A percentile compares a stretch with the other conserved stretches of the same genome.
These are phyloP conservation scores for Leucophenga maculata DNA, from an alignment of 2,888 invertebrate species.

Conservation along the genomic window DNA sequence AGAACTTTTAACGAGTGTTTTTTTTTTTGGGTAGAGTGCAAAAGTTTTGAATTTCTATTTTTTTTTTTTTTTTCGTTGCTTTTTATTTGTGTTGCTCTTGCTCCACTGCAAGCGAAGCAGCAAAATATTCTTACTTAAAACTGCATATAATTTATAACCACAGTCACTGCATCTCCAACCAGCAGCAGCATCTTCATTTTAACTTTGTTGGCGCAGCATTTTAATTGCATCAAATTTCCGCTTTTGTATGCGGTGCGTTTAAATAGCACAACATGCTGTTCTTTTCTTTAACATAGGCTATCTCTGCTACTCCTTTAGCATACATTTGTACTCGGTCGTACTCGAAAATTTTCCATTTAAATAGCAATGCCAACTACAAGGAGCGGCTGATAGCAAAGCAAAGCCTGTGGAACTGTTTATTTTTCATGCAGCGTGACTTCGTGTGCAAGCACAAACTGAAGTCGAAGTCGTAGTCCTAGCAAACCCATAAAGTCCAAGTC, in stretches of 20 bases:
- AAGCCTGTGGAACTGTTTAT: slow-evolving; percentile 15
- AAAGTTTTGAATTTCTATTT: no score
- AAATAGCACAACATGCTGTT: slow-evolving; percentile 24
- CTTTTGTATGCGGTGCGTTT: slow-evolving; percentile 4
- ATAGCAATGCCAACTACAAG: slow-evolving; percentile 46
- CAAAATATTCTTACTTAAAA: no score
- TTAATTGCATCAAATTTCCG: slow-evolving; percentile 22
- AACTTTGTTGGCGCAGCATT: slow-evolving; percentile 3
- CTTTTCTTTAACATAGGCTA: slow-evolving; percentile 26
- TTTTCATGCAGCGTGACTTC: slow-evolving; percentile 4
- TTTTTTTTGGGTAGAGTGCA: no score
- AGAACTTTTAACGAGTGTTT: no score
- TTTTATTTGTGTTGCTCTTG: no score
- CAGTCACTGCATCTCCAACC: background rate
- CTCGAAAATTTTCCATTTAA: slow-evolving; percentile 56
- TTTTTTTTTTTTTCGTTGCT: no score
- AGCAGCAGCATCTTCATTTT: background rate
- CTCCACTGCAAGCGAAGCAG: no score
- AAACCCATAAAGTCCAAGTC: background rate
- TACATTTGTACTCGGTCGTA: slow-evolving; percentile 26
- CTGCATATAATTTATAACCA: no score
- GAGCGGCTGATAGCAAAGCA: slow-evolving; percentile 24
- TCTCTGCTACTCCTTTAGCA: background rate
- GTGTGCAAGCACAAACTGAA: slow-evolving; percentile 27
- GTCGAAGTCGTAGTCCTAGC: background rate